phyloP scores from a whole-genome alignment of 2,797 vertebrate genomes.

The Leptatherina wallacei region DNA sequence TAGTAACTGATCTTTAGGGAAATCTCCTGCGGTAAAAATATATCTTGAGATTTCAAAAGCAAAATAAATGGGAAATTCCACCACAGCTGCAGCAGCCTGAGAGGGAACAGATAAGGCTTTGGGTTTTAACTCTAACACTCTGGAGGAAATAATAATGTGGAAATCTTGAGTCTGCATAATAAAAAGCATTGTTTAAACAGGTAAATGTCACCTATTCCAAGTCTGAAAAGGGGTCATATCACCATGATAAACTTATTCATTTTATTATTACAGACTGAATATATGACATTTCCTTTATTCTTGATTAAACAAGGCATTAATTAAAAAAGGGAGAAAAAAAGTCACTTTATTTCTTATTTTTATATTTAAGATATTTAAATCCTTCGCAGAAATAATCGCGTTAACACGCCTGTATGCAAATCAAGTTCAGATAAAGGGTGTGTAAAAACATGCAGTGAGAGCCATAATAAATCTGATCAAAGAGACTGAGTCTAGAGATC shows the following conservation, averaged over 20 bases:
- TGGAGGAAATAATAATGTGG: neutral
- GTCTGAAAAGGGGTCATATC: neutral
- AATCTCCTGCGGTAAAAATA: neutral
- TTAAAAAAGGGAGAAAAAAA: neutral
- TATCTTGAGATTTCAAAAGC: neutral
- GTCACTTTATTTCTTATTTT: neutral
- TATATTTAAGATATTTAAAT: neutral
- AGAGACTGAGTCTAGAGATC: neutral
- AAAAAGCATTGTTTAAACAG: neutral
- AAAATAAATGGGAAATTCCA: neutral
- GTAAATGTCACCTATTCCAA: slow-evolving; percentile 1
- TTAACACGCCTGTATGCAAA: neutral
- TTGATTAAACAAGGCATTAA: neutral
- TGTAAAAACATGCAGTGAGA: slow-evolving; percentile 1
- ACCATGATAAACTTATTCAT: neutral
- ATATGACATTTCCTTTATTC: neutral
- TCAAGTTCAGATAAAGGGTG: slow-evolving; percentile 12
- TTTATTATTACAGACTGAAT: neutral
- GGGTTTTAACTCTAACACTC: neutral
- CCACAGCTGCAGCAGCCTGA: neutral
- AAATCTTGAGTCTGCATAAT: neutral
- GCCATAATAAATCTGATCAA: neutral
- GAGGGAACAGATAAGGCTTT: neutral
- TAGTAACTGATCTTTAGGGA: too few relatives aligned
- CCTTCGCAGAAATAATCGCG: neutral